Conservation (phyloP, 2,113 vertebrate genomes). For the Rattus rattus region DNA sequence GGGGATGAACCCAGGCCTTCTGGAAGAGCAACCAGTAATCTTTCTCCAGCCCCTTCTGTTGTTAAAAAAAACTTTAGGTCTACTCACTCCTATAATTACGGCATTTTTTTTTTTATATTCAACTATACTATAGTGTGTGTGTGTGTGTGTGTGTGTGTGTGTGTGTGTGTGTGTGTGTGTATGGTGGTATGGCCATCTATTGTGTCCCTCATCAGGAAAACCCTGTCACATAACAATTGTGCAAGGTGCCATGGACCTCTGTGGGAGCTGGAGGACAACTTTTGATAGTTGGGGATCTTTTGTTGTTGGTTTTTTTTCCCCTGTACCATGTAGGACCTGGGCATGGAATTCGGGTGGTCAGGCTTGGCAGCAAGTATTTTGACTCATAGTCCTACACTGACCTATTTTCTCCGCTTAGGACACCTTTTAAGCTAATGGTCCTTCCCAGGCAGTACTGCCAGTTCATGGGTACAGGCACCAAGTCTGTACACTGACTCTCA, state of each 20-base stretch:
- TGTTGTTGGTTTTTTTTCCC: no score
- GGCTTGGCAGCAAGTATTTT: background rate
- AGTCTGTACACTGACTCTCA: background rate
- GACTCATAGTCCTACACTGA: background rate
- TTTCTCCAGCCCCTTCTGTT: background rate
- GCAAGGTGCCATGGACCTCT: background rate
- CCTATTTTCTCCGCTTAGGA: constrained; percentile 43
- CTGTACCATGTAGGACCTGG: background rate
- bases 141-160: background rate
- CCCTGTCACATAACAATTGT: background rate
- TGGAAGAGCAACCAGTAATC: background rate
- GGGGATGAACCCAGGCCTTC: background rate
- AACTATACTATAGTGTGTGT: background rate
- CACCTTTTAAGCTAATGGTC: constrained; percentile 37
- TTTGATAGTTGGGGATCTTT: background rate
- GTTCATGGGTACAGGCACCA: background rate
- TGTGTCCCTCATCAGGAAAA: background rate
- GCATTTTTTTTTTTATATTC: constrained; percentile 32
- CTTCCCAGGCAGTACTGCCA: constrained; percentile 30
- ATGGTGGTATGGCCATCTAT: no score
- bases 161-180: background rate
- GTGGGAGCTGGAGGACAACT: background rate
- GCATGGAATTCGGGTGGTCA: background rate
- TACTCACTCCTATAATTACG: constrained; percentile 45
- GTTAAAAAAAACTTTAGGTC: constrained; percentile 54